Evolutionary conservation across 1,140 invertebrate genomes (phyloP).

Genomic region (Episyrphus balteatus): DNA sequence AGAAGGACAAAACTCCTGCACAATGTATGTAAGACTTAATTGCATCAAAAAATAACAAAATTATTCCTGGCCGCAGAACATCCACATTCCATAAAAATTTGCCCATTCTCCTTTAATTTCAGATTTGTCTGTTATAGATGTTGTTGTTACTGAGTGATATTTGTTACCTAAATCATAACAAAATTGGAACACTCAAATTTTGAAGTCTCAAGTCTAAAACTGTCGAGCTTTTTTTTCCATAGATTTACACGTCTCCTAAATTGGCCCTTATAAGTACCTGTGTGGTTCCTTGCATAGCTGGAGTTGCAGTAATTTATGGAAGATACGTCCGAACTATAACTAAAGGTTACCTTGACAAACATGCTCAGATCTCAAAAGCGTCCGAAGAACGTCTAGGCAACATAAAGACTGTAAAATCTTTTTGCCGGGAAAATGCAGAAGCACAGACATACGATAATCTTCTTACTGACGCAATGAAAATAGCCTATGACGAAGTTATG

Average conservation of each 20-base stretch:
- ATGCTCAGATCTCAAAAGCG: slow-evolving; percentile 71
- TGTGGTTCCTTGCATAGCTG: slow-evolving; percentile 80
- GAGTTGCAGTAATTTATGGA: slow-evolving; percentile 80
- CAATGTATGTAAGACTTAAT: no score
- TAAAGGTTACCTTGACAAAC: slow-evolving; percentile 66
- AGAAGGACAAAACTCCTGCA: no score
- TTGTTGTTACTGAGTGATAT: no score
- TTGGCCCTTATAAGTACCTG: slow-evolving; percentile 72
- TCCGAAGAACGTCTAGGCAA: slow-evolving; percentile 91
- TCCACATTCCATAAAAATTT: no score
- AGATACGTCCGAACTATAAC: slow-evolving; percentile 79
- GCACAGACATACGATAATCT: slow-evolving; percentile 54
- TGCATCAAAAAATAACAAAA: no score
- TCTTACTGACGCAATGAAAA: slow-evolving; percentile 60
- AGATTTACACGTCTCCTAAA: slow-evolving; percentile 84
- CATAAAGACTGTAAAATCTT: slow-evolving; percentile 87
- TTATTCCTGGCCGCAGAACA: no score
- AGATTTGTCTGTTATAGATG: no score
- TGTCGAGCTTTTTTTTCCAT: slow-evolving; percentile 6
- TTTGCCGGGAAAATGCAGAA: slow-evolving; percentile 78
- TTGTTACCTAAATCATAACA: not conserved
- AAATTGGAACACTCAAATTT: no score
- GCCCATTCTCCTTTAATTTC: no score
- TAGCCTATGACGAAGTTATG: slow-evolving; percentile 79
- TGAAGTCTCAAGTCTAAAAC: no score